These are phyloP conservation scores for Cygnus atratus DNA, from an alignment of 2,113 vertebrate species.

Conservation along the genomic window DNA sequence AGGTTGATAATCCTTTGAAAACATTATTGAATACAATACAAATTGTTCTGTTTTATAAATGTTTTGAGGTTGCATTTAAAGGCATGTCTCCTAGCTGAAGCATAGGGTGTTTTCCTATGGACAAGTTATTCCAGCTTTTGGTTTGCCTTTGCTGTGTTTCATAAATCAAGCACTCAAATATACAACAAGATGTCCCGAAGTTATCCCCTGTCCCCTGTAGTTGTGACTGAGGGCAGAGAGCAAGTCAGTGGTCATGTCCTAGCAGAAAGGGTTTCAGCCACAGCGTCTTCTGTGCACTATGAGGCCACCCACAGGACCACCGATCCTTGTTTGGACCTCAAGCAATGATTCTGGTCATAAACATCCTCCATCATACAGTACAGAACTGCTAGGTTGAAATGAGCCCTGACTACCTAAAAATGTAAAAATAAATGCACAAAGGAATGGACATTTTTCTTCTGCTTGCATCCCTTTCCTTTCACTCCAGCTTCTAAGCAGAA, in stretches of 20 bases:
- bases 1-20: constrained; percentile 18
- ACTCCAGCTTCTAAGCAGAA: not conserved
- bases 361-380: too few species aligned
- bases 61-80: not conserved
- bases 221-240: not conserved
- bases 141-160: not conserved
- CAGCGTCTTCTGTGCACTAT: not conserved
- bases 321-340: not conserved
- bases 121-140: not conserved
- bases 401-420: not conserved
- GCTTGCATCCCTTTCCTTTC: not conserved
- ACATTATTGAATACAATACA: constrained; percentile 27
- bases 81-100: not conserved
- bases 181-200: not conserved
- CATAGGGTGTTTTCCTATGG: not conserved
- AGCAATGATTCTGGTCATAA: not conserved
- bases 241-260: not conserved
- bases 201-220: constrained; percentile 11
- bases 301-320: not conserved
- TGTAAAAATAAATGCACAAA: not conserved
- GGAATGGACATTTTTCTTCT: accelerated
- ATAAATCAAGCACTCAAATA: constrained; percentile 50
- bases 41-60: constrained; percentile 30
- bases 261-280: not conserved
- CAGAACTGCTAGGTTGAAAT: not conserved